Conservation (phyloP, 2,888 invertebrate genomes). For the Zele albiditarsus region DNA sequence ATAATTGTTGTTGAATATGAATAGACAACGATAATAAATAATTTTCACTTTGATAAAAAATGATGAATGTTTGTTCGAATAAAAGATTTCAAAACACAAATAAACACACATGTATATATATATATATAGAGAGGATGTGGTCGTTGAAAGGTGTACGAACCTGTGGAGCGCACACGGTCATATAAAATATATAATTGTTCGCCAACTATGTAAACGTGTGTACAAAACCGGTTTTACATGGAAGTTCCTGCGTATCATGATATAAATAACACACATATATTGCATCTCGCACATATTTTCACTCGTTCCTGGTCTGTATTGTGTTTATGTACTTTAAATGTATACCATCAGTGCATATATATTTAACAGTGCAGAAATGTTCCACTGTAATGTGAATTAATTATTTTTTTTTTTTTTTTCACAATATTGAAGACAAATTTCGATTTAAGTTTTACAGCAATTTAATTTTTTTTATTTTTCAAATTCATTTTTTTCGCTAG, state of each 20-base stretch:
- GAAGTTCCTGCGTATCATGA: not conserved
- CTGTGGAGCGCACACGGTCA: not conserved
- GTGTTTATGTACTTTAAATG: not conserved
- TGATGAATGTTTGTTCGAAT: too few species aligned
- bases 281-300: not conserved
- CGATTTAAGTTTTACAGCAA: too few species aligned
- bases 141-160: not conserved
- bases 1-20: too few species aligned
- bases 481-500: not conserved
- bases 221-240: slow-evolving; percentile 1
- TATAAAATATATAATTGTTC: not conserved
- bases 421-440: too few species aligned
- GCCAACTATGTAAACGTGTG: not conserved
- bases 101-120: not conserved
- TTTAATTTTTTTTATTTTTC: too few species aligned
- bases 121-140: not conserved
- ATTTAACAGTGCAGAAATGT: too few species aligned
- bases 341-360: too few species aligned
- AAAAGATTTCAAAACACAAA: not conserved
- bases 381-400: too few species aligned
- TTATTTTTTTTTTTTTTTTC: too few species aligned
- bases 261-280: not conserved
- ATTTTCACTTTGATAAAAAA: too few species aligned
- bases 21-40: too few species aligned
- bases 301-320: not conserved